These are phyloP conservation scores for Pipistrellus nathusii DNA, from an alignment of 2,797 vertebrate species.

Conservation along the genomic window DNA sequence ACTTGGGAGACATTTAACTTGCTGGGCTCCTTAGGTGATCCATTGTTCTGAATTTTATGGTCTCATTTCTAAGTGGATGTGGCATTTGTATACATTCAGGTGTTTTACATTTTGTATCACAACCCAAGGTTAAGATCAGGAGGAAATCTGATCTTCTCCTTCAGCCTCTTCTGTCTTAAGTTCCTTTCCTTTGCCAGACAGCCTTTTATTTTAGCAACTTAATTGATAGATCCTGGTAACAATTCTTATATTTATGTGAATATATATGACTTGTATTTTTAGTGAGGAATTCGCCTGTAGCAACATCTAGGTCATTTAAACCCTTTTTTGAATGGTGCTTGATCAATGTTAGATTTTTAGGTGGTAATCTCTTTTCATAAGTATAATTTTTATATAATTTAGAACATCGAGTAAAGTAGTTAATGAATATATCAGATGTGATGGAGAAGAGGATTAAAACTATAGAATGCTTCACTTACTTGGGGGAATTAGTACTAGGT, in stretches of 20 bases:
- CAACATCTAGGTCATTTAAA: not conserved
- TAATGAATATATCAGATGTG: conserved; percentile 9
- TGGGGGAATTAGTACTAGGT: not conserved
- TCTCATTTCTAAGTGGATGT: not conserved
- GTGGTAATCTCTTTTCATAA: not conserved
- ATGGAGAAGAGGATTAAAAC: not conserved
- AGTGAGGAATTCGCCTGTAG: not conserved
- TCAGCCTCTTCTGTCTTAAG: not conserved
- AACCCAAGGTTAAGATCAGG: not conserved
- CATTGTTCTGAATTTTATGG: not conserved
- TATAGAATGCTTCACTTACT: not conserved
- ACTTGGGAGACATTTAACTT: conserved; percentile 47
- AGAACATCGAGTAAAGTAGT: not conserved
- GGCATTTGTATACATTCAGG: not conserved
- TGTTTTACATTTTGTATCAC: not conserved
- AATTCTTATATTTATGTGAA: not conserved
- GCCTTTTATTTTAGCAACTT: not conserved
- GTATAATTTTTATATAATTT: conserved; percentile 17
- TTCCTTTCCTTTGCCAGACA: not conserved
- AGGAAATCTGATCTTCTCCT: not conserved
- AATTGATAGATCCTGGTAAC: not conserved
- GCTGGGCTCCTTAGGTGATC: not conserved
- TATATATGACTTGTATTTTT: conserved; percentile 1
- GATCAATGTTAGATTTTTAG: conserved; percentile 50
- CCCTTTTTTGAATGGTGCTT: conserved; percentile 25